These are phyloP conservation scores for Pyrgus malvae DNA, from an alignment of 2,888 invertebrate species.

Conservation along the genomic window DNA sequence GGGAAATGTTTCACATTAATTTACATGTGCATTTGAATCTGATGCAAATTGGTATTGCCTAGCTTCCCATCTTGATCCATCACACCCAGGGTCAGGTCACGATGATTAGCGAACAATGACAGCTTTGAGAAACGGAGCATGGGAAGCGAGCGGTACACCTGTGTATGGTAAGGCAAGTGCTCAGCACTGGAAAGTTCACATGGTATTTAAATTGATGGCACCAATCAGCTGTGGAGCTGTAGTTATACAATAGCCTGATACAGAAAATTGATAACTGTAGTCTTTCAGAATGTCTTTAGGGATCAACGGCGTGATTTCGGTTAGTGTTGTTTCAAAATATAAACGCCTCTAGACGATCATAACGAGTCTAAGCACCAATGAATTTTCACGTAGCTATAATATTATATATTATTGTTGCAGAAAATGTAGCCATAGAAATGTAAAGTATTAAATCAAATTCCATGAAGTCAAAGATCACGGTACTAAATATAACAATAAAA, in stretches of 20 bases:
- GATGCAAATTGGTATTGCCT: constrained; percentile 24
- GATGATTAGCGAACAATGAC: constrained; percentile 60
- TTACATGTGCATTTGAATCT: constrained; percentile 9
- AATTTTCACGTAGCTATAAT: no score
- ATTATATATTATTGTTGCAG: no score
- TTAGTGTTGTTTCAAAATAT: no score
- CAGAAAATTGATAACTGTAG: no score
- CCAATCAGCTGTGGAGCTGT: neutral
- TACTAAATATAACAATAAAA: no score
- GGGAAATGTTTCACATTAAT: constrained; percentile 11
- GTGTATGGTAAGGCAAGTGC: constrained; percentile 34
- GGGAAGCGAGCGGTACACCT: constrained; percentile 60
- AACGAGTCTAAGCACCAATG: no score
- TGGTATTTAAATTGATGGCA: constrained; percentile 39
- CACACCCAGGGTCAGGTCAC: constrained; percentile 62
- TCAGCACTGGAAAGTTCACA: constrained; percentile 40
- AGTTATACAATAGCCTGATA: neutral
- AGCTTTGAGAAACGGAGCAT: constrained; percentile 66
- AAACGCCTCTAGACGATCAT: no score
- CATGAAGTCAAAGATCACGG: no score
- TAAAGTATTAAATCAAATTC: no score
- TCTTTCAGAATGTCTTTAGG: no score
- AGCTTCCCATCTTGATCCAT: constrained; percentile 44
- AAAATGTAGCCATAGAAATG: no score
- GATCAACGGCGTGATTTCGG: no score